Conservation (phyloP, 2,888 invertebrate genomes). For the Drosophila maculinotata region DNA sequence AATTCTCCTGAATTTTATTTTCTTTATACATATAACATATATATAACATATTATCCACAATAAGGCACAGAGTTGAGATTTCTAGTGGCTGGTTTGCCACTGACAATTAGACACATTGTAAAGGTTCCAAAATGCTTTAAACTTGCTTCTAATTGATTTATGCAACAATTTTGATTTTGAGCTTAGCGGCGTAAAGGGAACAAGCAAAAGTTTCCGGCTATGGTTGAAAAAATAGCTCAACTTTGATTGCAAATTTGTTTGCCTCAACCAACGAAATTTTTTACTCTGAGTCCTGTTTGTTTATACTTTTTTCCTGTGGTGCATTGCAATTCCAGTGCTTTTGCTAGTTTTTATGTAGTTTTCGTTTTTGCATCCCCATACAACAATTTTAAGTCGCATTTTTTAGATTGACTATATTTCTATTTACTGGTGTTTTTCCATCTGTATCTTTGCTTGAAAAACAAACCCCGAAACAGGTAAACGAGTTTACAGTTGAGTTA, state of each 20-base stretch:
- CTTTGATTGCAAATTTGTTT: constrained; percentile 78
- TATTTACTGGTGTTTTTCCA: neutral
- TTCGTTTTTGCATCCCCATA: neutral
- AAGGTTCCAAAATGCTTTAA: constrained; percentile 21
- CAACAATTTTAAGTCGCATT: constrained; percentile 16
- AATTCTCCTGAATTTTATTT: constrained; percentile 52
- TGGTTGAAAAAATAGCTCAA: constrained; percentile 48
- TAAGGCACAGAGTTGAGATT: neutral
- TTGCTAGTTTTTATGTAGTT: constrained; percentile 25
- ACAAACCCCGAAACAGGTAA: constrained; percentile 21
- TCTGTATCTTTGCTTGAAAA: constrained; percentile 25
- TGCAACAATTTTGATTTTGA: constrained; percentile 63
- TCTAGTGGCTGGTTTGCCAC: constrained; percentile 7
- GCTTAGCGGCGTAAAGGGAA: constrained; percentile 30
- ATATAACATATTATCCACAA: constrained; percentile 2
- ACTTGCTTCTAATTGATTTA: constrained; percentile 67
- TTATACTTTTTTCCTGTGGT: constrained; percentile 10
- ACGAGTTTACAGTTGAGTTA: constrained; percentile 39
- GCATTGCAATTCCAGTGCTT: constrained; percentile 18
- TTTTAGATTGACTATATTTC: constrained; percentile 2
- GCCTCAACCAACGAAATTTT: constrained; percentile 42
- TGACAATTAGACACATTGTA: constrained; percentile 50
- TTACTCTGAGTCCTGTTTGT: constrained; percentile 7
- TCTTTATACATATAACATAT: constrained; percentile 17
- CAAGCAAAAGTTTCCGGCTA: constrained; percentile 25